Evolutionary conservation across 2,888 invertebrate genomes (phyloP).

Genomic region (Hermodice carunculata): DNA sequence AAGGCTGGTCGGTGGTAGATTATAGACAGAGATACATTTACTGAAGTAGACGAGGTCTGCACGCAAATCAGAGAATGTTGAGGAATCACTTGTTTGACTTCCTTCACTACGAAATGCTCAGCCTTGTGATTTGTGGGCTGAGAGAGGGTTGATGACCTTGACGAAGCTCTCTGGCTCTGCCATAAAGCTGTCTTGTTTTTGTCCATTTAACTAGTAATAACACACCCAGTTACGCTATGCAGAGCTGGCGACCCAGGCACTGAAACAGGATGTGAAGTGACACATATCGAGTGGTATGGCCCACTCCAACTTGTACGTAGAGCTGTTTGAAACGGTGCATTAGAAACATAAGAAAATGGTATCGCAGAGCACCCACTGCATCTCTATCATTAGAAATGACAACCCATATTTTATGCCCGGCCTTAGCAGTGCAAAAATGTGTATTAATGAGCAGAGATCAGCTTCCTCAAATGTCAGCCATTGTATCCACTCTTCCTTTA

Average conservation of each 20-base stretch:
- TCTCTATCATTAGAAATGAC: constrained; percentile 15
- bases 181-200: constrained; percentile 10
- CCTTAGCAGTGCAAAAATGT: constrained; percentile 8
- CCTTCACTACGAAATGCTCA: too few species aligned
- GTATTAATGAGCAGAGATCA: constrained; percentile 7
- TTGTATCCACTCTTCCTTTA: too few species aligned
- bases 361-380: neutral
- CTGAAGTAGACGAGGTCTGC: neutral
- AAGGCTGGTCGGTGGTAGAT: constrained; percentile 13
- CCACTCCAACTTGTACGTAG: constrained; percentile 20
- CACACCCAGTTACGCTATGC: constrained; percentile 15
- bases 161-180: constrained; percentile 14
- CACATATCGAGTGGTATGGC: neutral
- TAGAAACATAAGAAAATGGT: constrained; percentile 16
- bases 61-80: neutral
- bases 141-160: too few species aligned
- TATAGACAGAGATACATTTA: constrained; percentile 8
- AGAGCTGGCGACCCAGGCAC: constrained; percentile 10
- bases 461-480: constrained; percentile 19
- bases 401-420: constrained; percentile 16
- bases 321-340: constrained; percentile 12
- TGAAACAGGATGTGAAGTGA: constrained; percentile 4
- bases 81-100: constrained; percentile 12
- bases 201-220: constrained; percentile 17
- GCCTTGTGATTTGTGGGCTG: too few species aligned